These are phyloP conservation scores for Coenonympha arcania DNA, from an alignment of 2,888 invertebrate species.

Conservation along the genomic window DNA sequence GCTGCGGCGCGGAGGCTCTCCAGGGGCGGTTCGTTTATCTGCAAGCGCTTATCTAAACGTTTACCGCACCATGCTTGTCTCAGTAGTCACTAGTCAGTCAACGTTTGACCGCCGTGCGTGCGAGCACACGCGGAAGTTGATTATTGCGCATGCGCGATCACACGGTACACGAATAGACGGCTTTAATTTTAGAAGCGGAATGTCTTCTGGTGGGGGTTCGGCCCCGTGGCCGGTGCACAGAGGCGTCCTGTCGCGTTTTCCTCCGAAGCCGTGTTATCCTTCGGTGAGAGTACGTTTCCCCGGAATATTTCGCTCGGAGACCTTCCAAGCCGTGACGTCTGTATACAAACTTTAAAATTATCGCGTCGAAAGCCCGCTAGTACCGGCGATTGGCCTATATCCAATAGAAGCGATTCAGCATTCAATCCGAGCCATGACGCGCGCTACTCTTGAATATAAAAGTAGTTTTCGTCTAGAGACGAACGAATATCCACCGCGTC, in stretches of 20 bases:
- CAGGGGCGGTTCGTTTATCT: constrained; percentile 69
- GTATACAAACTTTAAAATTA: constrained; percentile 62
- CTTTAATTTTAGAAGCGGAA: constrained; percentile 69
- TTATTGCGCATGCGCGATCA: constrained; percentile 64
- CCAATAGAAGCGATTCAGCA: constrained; percentile 62
- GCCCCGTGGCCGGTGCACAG: constrained; percentile 84
- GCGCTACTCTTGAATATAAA: constrained; percentile 59
- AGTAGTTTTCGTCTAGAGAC: constrained; percentile 53
- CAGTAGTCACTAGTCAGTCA: too few relatives aligned
- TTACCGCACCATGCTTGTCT: constrained; percentile 53
- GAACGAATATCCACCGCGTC: constrained; percentile 45
- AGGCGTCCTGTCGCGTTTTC: constrained; percentile 69
- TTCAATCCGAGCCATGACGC: constrained; percentile 59
- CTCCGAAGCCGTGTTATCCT: constrained; percentile 57
- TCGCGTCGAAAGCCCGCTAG: constrained; percentile 54
- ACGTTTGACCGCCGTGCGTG: constrained; percentile 67
- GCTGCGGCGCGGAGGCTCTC: constrained; percentile 66
- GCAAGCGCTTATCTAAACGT: constrained; percentile 58
- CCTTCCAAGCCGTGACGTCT: constrained; percentile 54
- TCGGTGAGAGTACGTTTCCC: constrained; percentile 61
- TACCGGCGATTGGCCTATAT: constrained; percentile 68
- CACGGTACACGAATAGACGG: constrained; percentile 67
- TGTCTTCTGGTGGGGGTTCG: constrained; percentile 74
- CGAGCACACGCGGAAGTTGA: constrained; percentile 71
- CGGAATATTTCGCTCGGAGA: constrained; percentile 40